These are phyloP conservation scores for Stenichneumon culpator DNA, from an alignment of 2,888 invertebrate species.

Conservation along the genomic window DNA sequence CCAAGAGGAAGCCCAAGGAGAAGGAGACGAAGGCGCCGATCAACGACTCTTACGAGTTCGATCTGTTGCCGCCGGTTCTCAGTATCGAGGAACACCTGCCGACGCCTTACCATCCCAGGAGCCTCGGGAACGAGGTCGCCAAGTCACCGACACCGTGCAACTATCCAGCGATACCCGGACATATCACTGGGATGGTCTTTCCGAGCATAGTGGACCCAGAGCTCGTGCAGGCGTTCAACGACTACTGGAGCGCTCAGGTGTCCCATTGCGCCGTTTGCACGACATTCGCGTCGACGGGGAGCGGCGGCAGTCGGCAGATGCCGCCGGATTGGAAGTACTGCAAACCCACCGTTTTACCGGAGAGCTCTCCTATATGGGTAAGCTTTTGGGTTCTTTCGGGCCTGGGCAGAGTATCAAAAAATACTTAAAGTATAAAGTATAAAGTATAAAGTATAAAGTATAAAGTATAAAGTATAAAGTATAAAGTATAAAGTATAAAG, in stretches of 20 bases:
- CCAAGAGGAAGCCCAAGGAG: slow-evolving; percentile 50
- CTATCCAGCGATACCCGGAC: slow-evolving; percentile 78
- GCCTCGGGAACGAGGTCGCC: background rate
- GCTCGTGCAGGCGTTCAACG: slow-evolving; percentile 86
- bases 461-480: no score
- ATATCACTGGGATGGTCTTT: slow-evolving; percentile 84
- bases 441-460: no score
- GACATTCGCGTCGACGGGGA: slow-evolving; percentile 84
- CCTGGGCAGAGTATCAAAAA: no score
- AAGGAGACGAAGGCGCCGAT: slow-evolving; percentile 10
- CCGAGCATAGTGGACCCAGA: slow-evolving; percentile 83
- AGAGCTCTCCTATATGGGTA: slow-evolving; percentile 84
- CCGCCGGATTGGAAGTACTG: slow-evolving; percentile 83
- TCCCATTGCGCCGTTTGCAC: slow-evolving; percentile 88
- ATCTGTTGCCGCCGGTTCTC: slow-evolving; percentile 66
- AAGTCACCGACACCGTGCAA: slow-evolving; percentile 29
- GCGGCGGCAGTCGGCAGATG: slow-evolving; percentile 79
- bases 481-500: no score
- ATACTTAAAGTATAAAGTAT: no score
- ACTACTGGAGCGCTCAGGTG: slow-evolving; percentile 85
- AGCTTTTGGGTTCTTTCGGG: slow-evolving; percentile 25
- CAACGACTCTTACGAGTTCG: slow-evolving; percentile 27
- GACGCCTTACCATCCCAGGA: slow-evolving; percentile 25
- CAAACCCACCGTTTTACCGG: slow-evolving; percentile 81
- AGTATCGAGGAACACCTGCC: slow-evolving; percentile 57